Base-by-base conservation (phyloP, 2,888 invertebrate genomes). In the Lampropteryx suffumata region DNA sequence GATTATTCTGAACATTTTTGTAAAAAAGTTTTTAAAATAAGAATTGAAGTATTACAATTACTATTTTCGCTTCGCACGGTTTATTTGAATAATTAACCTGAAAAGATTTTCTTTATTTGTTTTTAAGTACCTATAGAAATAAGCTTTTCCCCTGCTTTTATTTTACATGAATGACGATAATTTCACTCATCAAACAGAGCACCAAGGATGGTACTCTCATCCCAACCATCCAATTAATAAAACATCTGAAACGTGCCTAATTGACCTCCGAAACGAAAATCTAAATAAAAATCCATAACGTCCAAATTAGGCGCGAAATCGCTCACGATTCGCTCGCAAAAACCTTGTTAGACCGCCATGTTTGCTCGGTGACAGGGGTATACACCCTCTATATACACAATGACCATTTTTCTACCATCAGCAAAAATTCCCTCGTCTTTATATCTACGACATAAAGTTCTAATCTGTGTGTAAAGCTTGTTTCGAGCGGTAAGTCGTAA, bases 251-350 rank as follows among this genome's bases (percentile, higher is more conserved):
- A 39, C 33, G 28, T 11, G 6, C 29, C 7, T 32, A 49, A 48
- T 41, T 41, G 35, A 49, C 41, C 11, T 36, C 26, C n/a, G 42
- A 40, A 40, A 42, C 45, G 43, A 46, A 50, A 61, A 54, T 42
- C 47, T 12, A 41, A 70, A 34, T 42, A 46, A 73, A 73, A 73
- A 75, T 73, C 72, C 58, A 62, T 64, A 69, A 60, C 78, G 73
- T 82, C 78, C 75, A 87, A 86, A 88, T 86, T 87, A 86, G 89
- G 88, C 89, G 89, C 86, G 87, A 88, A 88, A 88, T 83, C 84
- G 82, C 75, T 83, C 87, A 84, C 87, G 80, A 82, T 79, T 69
- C 13, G 13, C 76, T 79, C 82, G 82, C 84, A 86, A 58, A 87
- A 88, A 88, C 85, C 82, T 86, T 82, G 87, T 89, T 87, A 86